A percentile compares a stretch with the other conserved stretches of the same genome.
Conservation (phyloP, 2,113 vertebrate genomes). For the Neopipo cinnamomea region DNA sequence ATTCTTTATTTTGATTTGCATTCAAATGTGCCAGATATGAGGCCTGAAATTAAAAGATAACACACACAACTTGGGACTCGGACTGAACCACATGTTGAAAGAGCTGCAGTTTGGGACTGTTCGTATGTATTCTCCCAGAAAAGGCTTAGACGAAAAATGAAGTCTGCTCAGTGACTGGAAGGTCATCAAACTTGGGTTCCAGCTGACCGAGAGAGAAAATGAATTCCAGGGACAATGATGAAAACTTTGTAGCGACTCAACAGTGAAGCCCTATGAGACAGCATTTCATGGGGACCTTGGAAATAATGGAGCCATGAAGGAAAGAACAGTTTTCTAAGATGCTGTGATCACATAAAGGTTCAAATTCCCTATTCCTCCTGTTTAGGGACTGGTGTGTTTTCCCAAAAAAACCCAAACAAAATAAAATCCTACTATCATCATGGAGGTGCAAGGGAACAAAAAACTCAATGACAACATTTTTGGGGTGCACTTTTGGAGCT, state of each 20-base stretch:
- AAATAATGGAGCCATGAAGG: neutral
- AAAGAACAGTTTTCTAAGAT: neutral
- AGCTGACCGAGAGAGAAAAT: conserved; percentile 43
- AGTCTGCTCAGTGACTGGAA: conserved; percentile 35
- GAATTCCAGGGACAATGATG: conserved; percentile 28
- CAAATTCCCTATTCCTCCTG: neutral
- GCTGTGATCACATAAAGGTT: neutral
- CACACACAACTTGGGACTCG: neutral
- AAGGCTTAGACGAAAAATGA: conserved; percentile 14
- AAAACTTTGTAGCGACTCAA: conserved; percentile 22
- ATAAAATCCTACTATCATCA: neutral
- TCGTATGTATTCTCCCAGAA: conserved; percentile 14
- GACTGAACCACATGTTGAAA: conserved; percentile 16
- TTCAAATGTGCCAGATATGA: neutral
- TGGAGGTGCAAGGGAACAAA: neutral
- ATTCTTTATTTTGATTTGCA: conserved; percentile 31
- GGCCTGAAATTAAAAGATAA: conserved; percentile 35
- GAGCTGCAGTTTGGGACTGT: conserved; percentile 1
- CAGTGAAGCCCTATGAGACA: neutral
- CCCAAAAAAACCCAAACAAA: neutral
- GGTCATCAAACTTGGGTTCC: conserved; percentile 37
- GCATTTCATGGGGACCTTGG: neutral
- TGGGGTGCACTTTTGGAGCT: neutral
- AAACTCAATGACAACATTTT: neutral
- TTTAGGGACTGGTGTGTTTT: neutral